Percentiles rank a stretch among this genome's conserved stretches.
phyloP scores from a whole-genome alignment of 64 coral and sea anemone genomes.

The Porites australiensis region DNA sequence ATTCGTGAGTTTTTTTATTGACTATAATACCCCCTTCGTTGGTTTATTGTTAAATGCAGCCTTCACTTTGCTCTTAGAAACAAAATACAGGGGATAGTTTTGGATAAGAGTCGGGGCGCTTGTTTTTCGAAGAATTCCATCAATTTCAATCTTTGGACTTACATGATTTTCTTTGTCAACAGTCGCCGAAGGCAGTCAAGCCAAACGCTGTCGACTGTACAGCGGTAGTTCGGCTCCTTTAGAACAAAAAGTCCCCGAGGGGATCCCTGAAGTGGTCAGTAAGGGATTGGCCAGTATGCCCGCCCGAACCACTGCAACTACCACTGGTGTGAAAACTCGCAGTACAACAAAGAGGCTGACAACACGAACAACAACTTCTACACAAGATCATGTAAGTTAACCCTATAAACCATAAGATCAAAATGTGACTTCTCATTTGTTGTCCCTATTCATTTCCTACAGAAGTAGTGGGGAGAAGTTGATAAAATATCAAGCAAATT shows the following conservation, averaged over 20 bases:
- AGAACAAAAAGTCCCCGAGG: conserved; percentile 1
- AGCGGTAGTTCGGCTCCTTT: conserved; percentile 7
- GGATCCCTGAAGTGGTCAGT: conserved; percentile 63
- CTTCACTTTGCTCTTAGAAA: too few relatives aligned
- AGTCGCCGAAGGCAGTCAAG: background rate
- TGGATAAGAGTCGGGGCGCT: too few relatives aligned
- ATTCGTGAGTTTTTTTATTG: too few relatives aligned
- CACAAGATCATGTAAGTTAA: background rate
- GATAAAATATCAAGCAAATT: too few relatives aligned
- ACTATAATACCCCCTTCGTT: too few relatives aligned
- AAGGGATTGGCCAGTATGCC: conserved; percentile 82
- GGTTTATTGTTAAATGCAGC: too few relatives aligned
- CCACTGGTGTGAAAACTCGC: conserved; percentile 7
- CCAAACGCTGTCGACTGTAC: conserved; percentile 62
- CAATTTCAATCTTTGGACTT: background rate
- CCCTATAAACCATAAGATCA: background rate
- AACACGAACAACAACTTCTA: background rate
- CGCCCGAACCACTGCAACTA: conserved; percentile 45
- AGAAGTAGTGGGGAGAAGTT: too few relatives aligned
- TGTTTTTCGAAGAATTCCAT: too few relatives aligned
- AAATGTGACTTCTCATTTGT: background rate
- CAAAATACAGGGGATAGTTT: too few relatives aligned
- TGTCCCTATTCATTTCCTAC: too few relatives aligned
- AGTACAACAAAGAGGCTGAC: background rate
- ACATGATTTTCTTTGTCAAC: background rate